Conservation (phyloP, 2,888 invertebrate species). For the Cordilura impudica region DNA sequence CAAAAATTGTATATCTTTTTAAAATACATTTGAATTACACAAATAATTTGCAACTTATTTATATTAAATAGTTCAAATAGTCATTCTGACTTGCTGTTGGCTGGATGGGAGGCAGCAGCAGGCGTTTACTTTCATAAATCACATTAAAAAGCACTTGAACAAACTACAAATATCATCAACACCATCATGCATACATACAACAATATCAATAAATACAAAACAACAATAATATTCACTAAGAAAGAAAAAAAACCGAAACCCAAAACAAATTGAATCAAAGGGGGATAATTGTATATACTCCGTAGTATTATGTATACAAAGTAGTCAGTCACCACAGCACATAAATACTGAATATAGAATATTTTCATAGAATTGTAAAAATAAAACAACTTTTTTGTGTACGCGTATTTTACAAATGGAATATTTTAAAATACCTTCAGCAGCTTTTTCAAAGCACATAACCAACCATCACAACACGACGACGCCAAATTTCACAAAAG, state of each 20-base stretch:
- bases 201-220: neutral
- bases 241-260: neutral
- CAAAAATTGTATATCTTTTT: too few relatives aligned
- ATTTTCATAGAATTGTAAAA: neutral
- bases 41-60: too few relatives aligned
- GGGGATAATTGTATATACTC: too few relatives aligned
- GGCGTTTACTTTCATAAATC: neutral
- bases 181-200: too few relatives aligned
- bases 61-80: too few relatives aligned
- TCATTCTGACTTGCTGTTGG: neutral
- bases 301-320: too few relatives aligned
- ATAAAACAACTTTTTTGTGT: neutral
- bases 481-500: neutral
- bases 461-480: neutral
- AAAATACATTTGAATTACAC: too few relatives aligned
- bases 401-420: neutral
- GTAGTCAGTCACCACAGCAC: neutral
- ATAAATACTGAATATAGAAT: neutral
- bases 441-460: too few relatives aligned
- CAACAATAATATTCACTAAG: neutral
- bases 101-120: neutral
- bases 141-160: constrained; percentile 7
- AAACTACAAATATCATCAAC: neutral
- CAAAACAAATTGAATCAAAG: neutral
- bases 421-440: neutral